These are phyloP conservation scores for Agrotis exclamationis DNA, from an alignment of 2,888 invertebrate genomes.

Conservation along the genomic window DNA sequence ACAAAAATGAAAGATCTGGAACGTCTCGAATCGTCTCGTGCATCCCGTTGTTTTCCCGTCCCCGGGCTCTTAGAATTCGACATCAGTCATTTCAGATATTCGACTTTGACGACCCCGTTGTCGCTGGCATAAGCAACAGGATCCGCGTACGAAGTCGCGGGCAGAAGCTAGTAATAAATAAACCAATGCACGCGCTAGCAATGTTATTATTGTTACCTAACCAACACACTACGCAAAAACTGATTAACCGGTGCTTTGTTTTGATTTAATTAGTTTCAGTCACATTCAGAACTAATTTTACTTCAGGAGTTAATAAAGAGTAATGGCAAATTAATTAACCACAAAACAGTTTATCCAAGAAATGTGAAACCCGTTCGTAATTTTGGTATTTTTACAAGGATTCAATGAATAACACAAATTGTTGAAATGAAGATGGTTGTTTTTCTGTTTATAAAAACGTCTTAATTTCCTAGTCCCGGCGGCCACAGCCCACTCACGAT, in stretches of 20 bases:
- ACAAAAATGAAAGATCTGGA: no score
- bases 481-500: conserved; percentile 61
- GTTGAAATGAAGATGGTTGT: conserved; percentile 67
- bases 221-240: no score
- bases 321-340: conserved; percentile 34
- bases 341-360: conserved; percentile 5
- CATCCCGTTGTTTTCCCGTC: no score
- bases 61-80: no score
- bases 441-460: conserved; percentile 69
- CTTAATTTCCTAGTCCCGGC: conserved; percentile 72
- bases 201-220: not conserved
- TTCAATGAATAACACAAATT: conserved; percentile 58
- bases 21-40: no score
- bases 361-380: conserved; percentile 21
- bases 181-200: not conserved
- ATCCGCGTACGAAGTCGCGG: no score
- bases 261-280: conserved; percentile 41
- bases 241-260: conserved; percentile 1
- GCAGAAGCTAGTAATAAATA: not conserved
- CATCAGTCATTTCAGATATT: no score
- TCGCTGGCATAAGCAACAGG: no score
- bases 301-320: conserved; percentile 23
- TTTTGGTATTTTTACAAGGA: conserved; percentile 56
- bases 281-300: conserved; percentile 24
- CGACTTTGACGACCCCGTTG: no score